Evolutionary conservation across 2,797 vertebrate species (phyloP).

Genomic region (Molossus molossus): DNA sequence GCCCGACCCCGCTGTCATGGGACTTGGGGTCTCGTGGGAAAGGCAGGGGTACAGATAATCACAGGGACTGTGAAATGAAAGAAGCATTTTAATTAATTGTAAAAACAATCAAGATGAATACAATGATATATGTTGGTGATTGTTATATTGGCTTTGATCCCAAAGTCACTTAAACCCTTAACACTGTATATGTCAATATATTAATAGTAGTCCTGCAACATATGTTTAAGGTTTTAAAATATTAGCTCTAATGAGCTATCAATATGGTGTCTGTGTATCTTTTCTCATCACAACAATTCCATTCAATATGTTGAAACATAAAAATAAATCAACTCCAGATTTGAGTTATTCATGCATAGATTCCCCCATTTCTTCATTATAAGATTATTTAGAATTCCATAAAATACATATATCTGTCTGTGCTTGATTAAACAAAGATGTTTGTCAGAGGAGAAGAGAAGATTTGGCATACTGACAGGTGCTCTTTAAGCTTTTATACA

Average conservation of each 20-base stretch:
- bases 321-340: conserved; percentile 73
- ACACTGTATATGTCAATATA: neutral
- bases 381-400: conserved; percentile 59
- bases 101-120: conserved; percentile 62
- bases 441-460: conserved; percentile 50
- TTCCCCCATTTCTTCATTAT: conserved; percentile 28
- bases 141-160: conserved; percentile 7
- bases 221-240: conserved; percentile 69
- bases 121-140: conserved; percentile 26
- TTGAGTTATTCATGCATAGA: conserved; percentile 30
- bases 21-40: neutral
- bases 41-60: neutral
- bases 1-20: accelerated
- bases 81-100: neutral
- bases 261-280: conserved; percentile 29
- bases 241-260: conserved; percentile 65
- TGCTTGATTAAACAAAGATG: conserved; percentile 67
- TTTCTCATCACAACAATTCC: conserved; percentile 39
- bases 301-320: conserved; percentile 55
- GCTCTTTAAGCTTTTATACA: conserved; percentile 54
- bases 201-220: neutral
- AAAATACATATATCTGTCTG: conserved; percentile 19
- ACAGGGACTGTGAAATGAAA: neutral
- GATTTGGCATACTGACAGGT: conserved; percentile 52
- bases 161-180: conserved; percentile 28